A percentile compares a stretch with the other conserved stretches of the same genome.
Conservation (phyloP, 2,113 vertebrate species). For the Lophochroa leadbeateri region DNA sequence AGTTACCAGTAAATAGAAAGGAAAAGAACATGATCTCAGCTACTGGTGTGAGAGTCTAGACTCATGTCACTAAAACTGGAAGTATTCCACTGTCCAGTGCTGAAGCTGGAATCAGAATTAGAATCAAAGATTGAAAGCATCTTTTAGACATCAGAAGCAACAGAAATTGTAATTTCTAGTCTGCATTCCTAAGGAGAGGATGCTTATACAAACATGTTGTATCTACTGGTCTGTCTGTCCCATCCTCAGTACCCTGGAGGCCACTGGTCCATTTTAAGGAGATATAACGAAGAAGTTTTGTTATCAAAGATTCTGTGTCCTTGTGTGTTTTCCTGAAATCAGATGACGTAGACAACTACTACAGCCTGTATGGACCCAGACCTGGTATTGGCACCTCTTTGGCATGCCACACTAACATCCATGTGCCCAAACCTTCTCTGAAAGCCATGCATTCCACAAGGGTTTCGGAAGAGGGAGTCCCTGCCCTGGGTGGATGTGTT, state of each 20-base stretch:
- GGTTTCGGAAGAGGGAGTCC: neutral
- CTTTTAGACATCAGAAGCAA: neutral
- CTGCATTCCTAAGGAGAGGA: neutral
- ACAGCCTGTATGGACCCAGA: no score
- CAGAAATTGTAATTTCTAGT: neutral
- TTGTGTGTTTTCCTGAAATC: neutral
- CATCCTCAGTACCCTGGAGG: neutral
- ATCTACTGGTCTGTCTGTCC: neutral
- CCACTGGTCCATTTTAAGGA: neutral
- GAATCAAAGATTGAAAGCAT: neutral
- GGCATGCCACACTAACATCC: neutral
- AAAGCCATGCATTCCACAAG: neutral
- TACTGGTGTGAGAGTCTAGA: neutral
- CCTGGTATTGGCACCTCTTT: rapidly evolving
- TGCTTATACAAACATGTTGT: neutral
- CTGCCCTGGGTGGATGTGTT: neutral
- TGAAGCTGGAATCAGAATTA: neutral
- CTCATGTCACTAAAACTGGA: neutral
- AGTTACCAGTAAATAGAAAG: neutral
- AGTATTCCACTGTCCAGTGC: neutral
- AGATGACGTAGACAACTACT: neutral
- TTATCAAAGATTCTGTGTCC: neutral
- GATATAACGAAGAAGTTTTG: neutral
- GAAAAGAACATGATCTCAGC: neutral
- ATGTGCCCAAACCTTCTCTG: rapidly evolving